Evolutionary conservation across 1,140 invertebrate genomes (phyloP).

Genomic region (Drosophila santomea): DNA sequence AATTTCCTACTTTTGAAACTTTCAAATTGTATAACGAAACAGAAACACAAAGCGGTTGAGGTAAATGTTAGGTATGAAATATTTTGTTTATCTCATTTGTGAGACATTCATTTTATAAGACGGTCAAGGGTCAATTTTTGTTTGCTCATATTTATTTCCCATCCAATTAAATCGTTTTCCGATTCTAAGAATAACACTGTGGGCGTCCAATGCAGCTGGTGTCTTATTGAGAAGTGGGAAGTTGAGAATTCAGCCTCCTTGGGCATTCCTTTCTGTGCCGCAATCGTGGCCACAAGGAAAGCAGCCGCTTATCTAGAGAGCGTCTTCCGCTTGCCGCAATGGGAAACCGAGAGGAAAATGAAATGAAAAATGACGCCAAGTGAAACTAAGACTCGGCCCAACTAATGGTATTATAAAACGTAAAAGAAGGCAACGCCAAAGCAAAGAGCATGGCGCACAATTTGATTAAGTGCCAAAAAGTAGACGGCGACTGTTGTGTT

Average conservation of each 20-base stretch:
- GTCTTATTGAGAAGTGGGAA: slow-evolving; percentile 9
- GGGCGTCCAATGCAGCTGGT: not conserved
- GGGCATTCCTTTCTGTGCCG: slow-evolving; percentile 11
- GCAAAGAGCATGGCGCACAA: slow-evolving; percentile 45
- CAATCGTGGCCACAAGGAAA: slow-evolving; percentile 53
- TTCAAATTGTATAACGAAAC: too few relatives aligned
- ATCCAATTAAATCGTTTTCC: slow-evolving; percentile 39
- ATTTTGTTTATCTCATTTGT: too few relatives aligned
- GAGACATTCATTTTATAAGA: not conserved
- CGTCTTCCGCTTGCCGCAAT: slow-evolving; percentile 37
- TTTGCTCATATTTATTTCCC: slow-evolving; percentile 5
- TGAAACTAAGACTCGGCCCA: slow-evolving; percentile 46
- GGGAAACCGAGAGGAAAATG: slow-evolving; percentile 12
- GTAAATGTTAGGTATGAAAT: too few relatives aligned
- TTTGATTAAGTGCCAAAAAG: slow-evolving; percentile 70
- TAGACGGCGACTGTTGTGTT: slow-evolving; percentile 27
- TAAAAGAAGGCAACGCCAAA: slow-evolving; percentile 4
- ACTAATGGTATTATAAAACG: slow-evolving; percentile 66
- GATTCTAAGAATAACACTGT: not conserved
- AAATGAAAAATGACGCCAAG: slow-evolving; percentile 71
- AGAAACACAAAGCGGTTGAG: too few relatives aligned
- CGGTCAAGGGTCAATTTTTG: not conserved
- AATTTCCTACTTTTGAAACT: not conserved
- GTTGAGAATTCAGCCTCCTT: not conserved
- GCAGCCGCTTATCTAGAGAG: slow-evolving; percentile 48